Evolutionary conservation across 2,888 invertebrate species (phyloP).

Genomic region (Aromia moschata): DNA sequence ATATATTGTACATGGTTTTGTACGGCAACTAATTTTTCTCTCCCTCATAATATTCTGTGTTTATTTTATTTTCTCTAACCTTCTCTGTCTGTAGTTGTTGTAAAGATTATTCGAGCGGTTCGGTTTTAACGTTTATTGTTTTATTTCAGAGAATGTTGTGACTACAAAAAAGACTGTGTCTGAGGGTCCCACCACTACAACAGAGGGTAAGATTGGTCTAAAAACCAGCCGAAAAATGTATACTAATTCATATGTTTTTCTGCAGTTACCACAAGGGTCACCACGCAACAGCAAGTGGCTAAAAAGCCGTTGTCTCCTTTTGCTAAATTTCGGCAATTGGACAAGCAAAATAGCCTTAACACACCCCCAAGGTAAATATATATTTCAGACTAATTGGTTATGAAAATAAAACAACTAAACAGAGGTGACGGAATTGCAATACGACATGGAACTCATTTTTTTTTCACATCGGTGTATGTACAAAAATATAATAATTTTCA

Average conservation of each 20-base stretch:
- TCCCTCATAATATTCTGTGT: conserved; percentile 26
- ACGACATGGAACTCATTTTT: too few species aligned
- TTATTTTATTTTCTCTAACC: conserved; percentile 32
- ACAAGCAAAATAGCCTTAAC: conserved; percentile 81
- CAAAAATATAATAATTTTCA: too few species aligned
- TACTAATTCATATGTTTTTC: conserved; percentile 14
- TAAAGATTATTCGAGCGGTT: too few species aligned
- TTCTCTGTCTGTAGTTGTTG: too few species aligned
- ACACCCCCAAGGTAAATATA: conserved; percentile 78
- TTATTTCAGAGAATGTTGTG: conserved; percentile 55
- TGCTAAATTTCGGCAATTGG: conserved; percentile 91
- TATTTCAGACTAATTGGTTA: too few species aligned
- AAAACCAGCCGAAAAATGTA: background rate
- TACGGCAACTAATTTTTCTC: conserved; percentile 31
- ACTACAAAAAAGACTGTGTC: conserved; percentile 51
- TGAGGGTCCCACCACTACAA: conserved; percentile 55
- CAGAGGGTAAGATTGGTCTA: conserved; percentile 46
- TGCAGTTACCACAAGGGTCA: conserved; percentile 55
- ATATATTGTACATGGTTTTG: conserved; percentile 1
- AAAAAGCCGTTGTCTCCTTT: conserved; percentile 83
- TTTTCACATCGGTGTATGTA: too few species aligned
- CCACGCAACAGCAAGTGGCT: conserved; percentile 51
- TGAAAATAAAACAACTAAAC: too few species aligned
- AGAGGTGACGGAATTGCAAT: too few species aligned
- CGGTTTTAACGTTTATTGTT: too few species aligned